Base-by-base conservation (phyloP, 2,797 vertebrate genomes). In the Rhabdomys pumilio region DNA sequence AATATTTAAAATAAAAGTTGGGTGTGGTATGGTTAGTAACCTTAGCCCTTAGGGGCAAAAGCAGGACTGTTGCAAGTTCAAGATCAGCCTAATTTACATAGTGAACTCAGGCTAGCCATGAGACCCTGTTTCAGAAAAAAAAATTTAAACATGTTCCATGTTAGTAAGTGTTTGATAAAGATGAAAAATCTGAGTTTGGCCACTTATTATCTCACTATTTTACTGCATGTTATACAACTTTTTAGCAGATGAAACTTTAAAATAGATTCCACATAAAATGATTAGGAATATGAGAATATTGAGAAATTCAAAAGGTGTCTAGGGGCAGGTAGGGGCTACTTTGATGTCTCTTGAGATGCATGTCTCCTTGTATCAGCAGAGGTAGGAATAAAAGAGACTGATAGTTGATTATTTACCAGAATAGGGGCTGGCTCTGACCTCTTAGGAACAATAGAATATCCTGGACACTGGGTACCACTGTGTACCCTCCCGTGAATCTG, bases 391-490 rank as follows among this genome's bases (percentile, higher is more conserved):
- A 14, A 81, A 20, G 63, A 44, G 29, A 11, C 8, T 15, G 31
- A 9, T 11, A 4, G 10, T 11, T 2, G 2, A 10, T 15, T 19
- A 34, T 57, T 34, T 14, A 24, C 1, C 15, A 0, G 19, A 13
- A 10, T 0, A 3, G 44, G 55, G 57, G 26, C 41, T 72, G 10
- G 8, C 6, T 61, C 20, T 61, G 15, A 31, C 17, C 0, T 63
- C 86, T 41, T 1, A 24, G 29, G 63, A 85, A 1, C 31, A 69
- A 31, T 41, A 38, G 4, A 4, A 17, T 47, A 4, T 3, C n/a
- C 38, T 14, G n/a, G 10, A 12, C 41, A 0, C 14, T 6, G 0
- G 20, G 1, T 2, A 0, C 72, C 41, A n/a, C 19, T 6, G 14
- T 12, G 11, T n/a, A 26, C 47, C 75, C 7, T 57, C 9, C 2